These are phyloP conservation scores for Thaleichthys pacificus DNA, from an alignment of 2,797 vertebrate genomes.

Conservation along the genomic window DNA sequence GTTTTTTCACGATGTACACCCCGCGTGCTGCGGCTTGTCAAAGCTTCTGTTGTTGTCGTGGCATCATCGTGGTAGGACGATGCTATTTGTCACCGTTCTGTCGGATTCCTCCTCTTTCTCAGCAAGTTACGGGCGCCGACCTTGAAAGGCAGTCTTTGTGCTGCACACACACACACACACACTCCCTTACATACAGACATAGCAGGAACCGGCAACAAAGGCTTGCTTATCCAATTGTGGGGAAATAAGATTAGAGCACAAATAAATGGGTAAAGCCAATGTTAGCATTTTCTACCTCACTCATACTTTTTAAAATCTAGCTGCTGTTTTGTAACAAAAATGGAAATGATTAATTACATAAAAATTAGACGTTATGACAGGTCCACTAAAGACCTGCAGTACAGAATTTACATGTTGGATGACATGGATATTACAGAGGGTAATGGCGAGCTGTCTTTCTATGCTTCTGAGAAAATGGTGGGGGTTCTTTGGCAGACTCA, in stretches of 20 bases:
- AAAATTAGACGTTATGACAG: too few species aligned
- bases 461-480: slow-evolving; percentile 49
- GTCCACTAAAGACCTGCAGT: too few species aligned
- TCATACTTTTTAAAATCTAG: slow-evolving; percentile 55
- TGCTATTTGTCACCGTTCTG: slow-evolving; percentile 87
- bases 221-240: slow-evolving; percentile 80
- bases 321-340: slow-evolving; percentile 16
- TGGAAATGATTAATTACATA: too few species aligned
- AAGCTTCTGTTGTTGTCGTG: slow-evolving; percentile 84
- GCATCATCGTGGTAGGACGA: slow-evolving; percentile 79
- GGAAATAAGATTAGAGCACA: slow-evolving; percentile 69
- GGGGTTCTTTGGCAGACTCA: too few species aligned
- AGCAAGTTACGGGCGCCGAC: slow-evolving; percentile 76
- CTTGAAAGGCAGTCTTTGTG: slow-evolving; percentile 94
- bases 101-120: slow-evolving; percentile 87
- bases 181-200: slow-evolving; percentile 33
- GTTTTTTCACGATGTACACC: slow-evolving; percentile 68
- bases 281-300: slow-evolving; percentile 66
- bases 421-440: too few species aligned
- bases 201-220: slow-evolving; percentile 88
- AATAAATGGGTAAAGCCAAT: slow-evolving; percentile 73
- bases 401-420: slow-evolving; percentile 42
- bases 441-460: slow-evolving; percentile 27
- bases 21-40: slow-evolving; percentile 79
- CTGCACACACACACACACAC: slow-evolving; percentile 51